Percentiles rank a stretch among this genome's conserved stretches.
Conservation (phyloP, 2,888 invertebrate species). For the Mimachlamys varia region DNA sequence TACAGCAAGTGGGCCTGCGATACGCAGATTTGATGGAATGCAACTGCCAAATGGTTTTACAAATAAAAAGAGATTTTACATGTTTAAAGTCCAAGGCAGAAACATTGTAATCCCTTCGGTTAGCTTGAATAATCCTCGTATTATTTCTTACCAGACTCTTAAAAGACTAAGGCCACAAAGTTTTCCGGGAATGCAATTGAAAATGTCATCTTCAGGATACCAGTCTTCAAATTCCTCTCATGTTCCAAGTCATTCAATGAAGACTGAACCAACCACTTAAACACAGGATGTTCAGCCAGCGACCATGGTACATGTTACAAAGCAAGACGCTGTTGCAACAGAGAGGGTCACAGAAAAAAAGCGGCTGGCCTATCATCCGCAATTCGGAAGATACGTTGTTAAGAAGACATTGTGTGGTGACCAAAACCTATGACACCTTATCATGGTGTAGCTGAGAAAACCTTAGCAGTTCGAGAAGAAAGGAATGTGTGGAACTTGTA, state of each 20-base stretch:
- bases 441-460: too few species aligned
- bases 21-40: too few species aligned
- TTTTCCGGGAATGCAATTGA: background rate
- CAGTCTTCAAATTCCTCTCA: too few species aligned
- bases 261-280: too few species aligned
- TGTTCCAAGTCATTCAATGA: too few species aligned
- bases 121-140: background rate
- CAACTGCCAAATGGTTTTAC: too few species aligned
- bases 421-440: background rate
- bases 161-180: background rate
- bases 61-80: background rate
- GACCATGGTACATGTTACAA: too few species aligned
- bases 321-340: background rate
- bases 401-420: background rate
- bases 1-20: background rate
- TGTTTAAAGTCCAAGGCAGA: background rate
- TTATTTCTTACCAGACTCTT: background rate
- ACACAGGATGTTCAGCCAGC: too few species aligned
- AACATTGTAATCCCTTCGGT: background rate
- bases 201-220: background rate
- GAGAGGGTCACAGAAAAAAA: background rate
- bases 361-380: too few species aligned
- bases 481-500: too few species aligned
- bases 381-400: background rate
- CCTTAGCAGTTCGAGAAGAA: too few species aligned